Conservation (phyloP, 64 coral and sea anemone genomes). For the Actinia tenebrosa region DNA sequence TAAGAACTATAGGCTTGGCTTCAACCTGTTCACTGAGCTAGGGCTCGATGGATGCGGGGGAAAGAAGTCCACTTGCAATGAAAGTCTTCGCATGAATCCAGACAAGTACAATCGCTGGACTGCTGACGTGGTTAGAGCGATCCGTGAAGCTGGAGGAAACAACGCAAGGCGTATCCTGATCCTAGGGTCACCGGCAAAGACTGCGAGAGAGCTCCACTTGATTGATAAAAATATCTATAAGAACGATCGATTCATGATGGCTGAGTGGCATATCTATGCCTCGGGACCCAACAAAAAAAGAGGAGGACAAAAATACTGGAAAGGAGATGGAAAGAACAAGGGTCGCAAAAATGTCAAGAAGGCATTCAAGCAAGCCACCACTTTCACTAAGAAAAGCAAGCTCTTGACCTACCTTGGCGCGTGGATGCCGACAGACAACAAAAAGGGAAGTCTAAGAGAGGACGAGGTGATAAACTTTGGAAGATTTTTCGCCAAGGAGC, state of each 20-base stretch:
- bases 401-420: conserved; percentile 60
- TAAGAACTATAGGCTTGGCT: conserved; percentile 42
- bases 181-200: conserved; percentile 62
- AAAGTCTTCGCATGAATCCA: conserved; percentile 48
- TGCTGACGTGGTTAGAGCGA: conserved; percentile 34
- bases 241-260: conserved; percentile 60
- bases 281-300: conserved; percentile 61
- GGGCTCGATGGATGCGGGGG: conserved; percentile 34
- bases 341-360: conserved; percentile 47
- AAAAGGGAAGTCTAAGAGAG: conserved; percentile 22
- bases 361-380: conserved; percentile 13
- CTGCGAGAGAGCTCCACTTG: background rate
- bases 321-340: conserved; percentile 25
- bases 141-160: conserved; percentile 50
- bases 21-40: conserved; percentile 60
- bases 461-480: conserved; percentile 52
- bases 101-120: conserved; percentile 85
- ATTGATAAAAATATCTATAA: conserved; percentile 51
- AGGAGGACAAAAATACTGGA: conserved; percentile 59
- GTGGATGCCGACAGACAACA: conserved; percentile 77
- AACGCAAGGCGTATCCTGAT: conserved; percentile 68
- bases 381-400: conserved; percentile 4
- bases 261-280: conserved; percentile 68
- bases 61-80: background rate
- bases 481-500: conserved; percentile 25